Evolutionary conservation across 2,797 vertebrate species (phyloP), one percentile per base, ranked within the genome.

Genomic region (Erithacus rubecula): DNA sequence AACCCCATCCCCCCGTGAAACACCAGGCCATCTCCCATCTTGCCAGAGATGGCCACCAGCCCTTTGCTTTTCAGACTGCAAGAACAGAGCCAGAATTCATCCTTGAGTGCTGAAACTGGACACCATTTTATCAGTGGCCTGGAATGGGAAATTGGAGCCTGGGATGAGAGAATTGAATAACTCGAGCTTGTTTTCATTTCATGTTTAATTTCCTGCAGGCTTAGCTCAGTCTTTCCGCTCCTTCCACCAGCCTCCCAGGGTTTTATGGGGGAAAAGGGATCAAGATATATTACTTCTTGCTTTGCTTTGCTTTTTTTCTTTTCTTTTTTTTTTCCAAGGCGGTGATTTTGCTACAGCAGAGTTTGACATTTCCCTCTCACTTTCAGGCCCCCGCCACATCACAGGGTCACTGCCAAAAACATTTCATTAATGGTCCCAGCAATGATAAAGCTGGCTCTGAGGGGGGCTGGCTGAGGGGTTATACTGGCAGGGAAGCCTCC

Each of bases 121-220:
- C 97, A 98, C 97, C 96, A 96, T 97, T 98, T 97, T 98, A 98
- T 98, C 98, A 97, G 98, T 88, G 95, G 96, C 96, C 96, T 97
- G 97, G 97, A 95, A 96, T 98, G 98, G 98, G 98, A 98, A 98
- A 97, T 97, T 97, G 97, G 97, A 98, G 98, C 97, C 97, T 96
- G 97, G 98, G 98, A 98, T 95, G 97, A 98, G 98, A 98, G 98
- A 97, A 97, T 97, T 97, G 98, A 97, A 98, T 97, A 97, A 98
- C 96, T 96, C 90, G 94, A 98, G 98, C 98, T 99, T 99, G 98
- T 99, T 99, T 99, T 98, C 98, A 98, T 99, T 99, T 99, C 98
- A 97, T 98, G 98, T 99, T 99, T 99, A 99, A 99, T 99, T 99
- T 99, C 99, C 99, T 99, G 99, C 98, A 97, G 98, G 97, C 98